A percentile compares a stretch with the other conserved stretches of the same genome.
phyloP scores from a whole-genome alignment of 2,113 vertebrate genomes.

The Tyto alba region DNA sequence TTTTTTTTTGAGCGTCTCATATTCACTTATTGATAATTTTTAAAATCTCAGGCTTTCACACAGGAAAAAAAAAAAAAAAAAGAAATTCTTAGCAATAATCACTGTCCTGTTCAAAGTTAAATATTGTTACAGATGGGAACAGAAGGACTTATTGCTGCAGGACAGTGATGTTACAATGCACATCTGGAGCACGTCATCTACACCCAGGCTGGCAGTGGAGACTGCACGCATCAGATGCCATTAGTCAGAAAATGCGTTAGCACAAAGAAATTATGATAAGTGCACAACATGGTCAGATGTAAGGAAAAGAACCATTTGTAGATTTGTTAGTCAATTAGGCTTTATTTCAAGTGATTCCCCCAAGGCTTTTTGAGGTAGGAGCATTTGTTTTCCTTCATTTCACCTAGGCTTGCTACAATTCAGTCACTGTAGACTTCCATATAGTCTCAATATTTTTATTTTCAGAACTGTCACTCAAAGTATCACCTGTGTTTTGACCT shows the following conservation, averaged over 20 bases:
- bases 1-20: not conserved
- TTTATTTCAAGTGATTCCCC: conserved; percentile 28
- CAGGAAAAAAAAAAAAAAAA: not conserved
- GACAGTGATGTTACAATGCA: not conserved
- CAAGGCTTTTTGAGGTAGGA: conserved; percentile 31
- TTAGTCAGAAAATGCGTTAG: not conserved
- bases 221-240: not conserved
- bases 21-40: not conserved
- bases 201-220: not conserved
- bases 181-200: not conserved
- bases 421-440: not conserved
- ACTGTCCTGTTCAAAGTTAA: not conserved
- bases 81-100: not conserved
- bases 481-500: not conserved
- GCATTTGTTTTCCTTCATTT: conserved; percentile 24
- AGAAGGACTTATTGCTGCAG: conserved; percentile 36
- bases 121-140: conserved; percentile 14
- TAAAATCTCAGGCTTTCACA: not conserved
- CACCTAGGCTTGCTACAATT: not conserved
- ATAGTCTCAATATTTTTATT: not conserved
- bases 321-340: conserved; percentile 49
- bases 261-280: conserved; percentile 7
- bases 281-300: not conserved
- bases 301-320: conserved; percentile 17
- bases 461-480: not conserved